Percentiles rank a stretch among this genome's conserved stretches.
These are phyloP conservation scores for Falco columbarius DNA, from an alignment of 2,797 vertebrate genomes.

Conservation along the genomic window DNA sequence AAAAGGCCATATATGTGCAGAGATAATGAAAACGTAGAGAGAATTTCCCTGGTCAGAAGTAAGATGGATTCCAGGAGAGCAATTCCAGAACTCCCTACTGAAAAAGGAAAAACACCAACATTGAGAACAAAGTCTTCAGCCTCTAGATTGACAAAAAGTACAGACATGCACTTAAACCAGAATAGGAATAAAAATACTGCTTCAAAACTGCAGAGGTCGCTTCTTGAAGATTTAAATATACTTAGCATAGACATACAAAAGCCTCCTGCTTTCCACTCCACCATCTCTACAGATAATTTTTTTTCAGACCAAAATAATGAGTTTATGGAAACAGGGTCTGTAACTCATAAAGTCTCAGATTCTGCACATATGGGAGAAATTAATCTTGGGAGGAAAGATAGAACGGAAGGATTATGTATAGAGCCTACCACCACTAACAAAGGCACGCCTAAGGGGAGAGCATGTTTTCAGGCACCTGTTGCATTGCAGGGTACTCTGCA, in stretches of 20 bases:
- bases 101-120: conserved; percentile 20
- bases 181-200: neutral
- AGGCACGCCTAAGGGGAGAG: neutral
- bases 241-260: neutral
- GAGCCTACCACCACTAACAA: neutral
- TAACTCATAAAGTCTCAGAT: conserved; percentile 15
- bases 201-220: neutral
- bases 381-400: neutral
- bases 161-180: neutral
- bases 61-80: neutral
- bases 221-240: neutral
- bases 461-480: neutral
- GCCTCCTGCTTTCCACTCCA: neutral
- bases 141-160: conserved; percentile 28
- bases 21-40: neutral
- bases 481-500: neutral
- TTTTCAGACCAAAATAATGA: conserved; percentile 31
- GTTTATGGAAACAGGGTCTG: neutral
- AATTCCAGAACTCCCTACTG: neutral
- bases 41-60: neutral
- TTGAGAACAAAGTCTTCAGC: neutral
- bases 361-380: neutral
- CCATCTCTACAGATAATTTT: neutral
- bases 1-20: conserved; percentile 34
- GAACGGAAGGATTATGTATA: neutral